Evolutionary conservation across 2,888 invertebrate genomes (phyloP), one percentile per base, ranked within the genome.

Genomic region (Andrena haemorrhoa): DNA sequence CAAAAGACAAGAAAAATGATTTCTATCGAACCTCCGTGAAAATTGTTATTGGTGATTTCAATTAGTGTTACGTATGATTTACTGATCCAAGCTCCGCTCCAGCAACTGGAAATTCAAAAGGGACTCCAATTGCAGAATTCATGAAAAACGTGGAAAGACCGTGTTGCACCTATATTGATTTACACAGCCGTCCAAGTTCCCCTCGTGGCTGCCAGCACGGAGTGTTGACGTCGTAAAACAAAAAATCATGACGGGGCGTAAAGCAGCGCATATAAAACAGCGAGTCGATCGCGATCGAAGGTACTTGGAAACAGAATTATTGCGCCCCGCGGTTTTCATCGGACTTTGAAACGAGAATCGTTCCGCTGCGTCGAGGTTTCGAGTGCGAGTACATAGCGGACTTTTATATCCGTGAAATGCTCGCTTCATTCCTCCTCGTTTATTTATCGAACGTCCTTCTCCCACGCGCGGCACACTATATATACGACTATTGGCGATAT

Each of bases 221-320:
- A 33, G 20, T 20, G 58, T 16, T 29, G 58, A 2, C 33, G 49
- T 73, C 60, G 60, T 75, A 75, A 75, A 77, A n/a, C 23, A 75
- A 12, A 31, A 61, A 12, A 47, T 77, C 77, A 66, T 51, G 61
- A 29, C 75, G 47, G 16, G 23, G n/a, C 47, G 7, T 49, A 65
- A 64, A 76, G 58, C 63, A 35, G 47, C n/a, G 47, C 20, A 8
- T 47, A 51, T 75, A 66, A 77, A 75, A 73, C 23, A 16, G 16
- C 20, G 75, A 63, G 51, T 51, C 65, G 58, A 76, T 74, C 75
- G 51, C 51, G 61, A 77, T 76, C 49, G 60, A 60, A 49, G 73
- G 47, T 58, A 26, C 75, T 64, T 64, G 12, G 33, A 26, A 69
- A 49, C 33, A 31, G 51, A 68, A 71, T 70, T 78, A 70, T 69